Evolutionary conservation across 2,113 vertebrate genomes (phyloP).

Genomic region (Tursiops truncatus): DNA sequence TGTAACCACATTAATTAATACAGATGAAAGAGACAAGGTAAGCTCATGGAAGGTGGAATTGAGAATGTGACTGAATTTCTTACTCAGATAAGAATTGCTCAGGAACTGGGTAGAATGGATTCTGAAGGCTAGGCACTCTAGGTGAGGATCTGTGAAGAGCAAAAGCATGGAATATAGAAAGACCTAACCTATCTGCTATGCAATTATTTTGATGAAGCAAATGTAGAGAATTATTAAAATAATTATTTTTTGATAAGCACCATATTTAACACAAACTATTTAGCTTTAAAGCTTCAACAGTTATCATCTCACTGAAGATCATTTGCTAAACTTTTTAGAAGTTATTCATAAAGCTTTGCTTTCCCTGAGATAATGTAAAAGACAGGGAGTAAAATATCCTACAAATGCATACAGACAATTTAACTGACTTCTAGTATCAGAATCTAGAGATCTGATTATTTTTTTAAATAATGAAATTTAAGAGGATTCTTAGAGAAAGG

Average conservation of each 20-base stretch:
- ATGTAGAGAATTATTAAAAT: background rate
- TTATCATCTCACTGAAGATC: background rate
- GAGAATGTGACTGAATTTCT: background rate
- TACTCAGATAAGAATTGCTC: background rate
- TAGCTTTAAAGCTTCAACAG: background rate
- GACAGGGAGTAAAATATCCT: background rate
- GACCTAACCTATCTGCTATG: background rate
- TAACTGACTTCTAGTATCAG: background rate
- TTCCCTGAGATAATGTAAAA: background rate
- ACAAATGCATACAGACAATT: background rate
- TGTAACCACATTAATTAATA: background rate
- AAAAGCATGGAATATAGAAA: background rate
- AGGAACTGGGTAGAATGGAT: background rate
- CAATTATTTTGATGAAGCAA: background rate
- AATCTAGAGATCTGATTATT: background rate
- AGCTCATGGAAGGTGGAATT: background rate
- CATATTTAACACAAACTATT: background rate
- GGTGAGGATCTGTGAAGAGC: background rate
- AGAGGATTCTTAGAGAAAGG: background rate
- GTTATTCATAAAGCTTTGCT: background rate
- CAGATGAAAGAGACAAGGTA: background rate
- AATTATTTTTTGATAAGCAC: background rate
- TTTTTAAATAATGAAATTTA: background rate
- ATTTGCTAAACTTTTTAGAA: background rate
- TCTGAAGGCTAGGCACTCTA: fast-evolving